phyloP scores from a whole-genome alignment of 2,113 vertebrate genomes.

The Ploceus nigricollis region DNA sequence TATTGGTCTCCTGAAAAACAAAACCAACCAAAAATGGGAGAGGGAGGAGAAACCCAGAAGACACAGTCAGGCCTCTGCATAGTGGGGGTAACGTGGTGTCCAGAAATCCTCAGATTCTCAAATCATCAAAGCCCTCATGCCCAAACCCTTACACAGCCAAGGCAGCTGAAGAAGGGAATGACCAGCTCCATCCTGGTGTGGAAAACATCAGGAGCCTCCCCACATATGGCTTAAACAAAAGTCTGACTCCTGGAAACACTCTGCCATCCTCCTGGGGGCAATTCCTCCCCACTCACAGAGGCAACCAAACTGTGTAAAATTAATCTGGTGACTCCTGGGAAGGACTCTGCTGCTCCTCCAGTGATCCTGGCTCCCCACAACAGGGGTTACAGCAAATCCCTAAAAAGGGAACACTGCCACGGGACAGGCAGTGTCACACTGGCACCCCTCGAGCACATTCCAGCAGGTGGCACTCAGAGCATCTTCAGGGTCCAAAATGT shows the following conservation, averaged over 20 bases:
- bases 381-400: not conserved
- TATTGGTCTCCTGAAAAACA: not conserved
- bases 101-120: not conserved
- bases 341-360: not conserved
- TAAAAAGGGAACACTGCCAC: not conserved
- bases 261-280: not conserved
- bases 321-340: not conserved
- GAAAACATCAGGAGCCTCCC: not conserved
- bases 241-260: not conserved
- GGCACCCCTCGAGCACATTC: not conserved
- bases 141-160: not conserved
- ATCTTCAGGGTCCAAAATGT: rapidly evolving
- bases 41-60: not conserved
- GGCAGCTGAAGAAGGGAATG: not conserved
- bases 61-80: not conserved
- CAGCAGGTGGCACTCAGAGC: conserved; percentile 62
- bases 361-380: not conserved
- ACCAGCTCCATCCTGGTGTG: rapidly evolving
- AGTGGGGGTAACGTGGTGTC: rapidly evolving
- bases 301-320: not conserved
- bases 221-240: not conserved
- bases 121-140: not conserved
- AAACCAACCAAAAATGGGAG: not conserved
- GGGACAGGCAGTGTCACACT: not conserved
- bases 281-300: not conserved